These are phyloP conservation scores for Rousettus leschenaultii DNA, from an alignment of 2,113 vertebrate species.

Conservation along the genomic window DNA sequence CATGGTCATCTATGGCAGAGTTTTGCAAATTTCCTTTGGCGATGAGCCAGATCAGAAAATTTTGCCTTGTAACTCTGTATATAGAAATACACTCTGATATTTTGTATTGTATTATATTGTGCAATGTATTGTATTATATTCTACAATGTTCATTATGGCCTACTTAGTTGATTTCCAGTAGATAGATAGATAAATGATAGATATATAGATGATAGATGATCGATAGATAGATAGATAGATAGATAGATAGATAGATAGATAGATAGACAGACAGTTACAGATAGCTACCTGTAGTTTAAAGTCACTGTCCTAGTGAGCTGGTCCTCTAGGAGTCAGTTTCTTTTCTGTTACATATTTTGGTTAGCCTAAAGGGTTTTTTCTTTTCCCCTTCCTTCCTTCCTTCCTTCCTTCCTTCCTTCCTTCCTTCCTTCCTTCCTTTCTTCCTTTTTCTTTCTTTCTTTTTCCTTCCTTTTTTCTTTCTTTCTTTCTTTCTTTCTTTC, in stretches of 20 bases:
- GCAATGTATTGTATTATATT: background rate
- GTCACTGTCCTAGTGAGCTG: background rate
- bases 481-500: background rate
- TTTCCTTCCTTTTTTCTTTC: background rate
- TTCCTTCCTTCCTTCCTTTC: background rate
- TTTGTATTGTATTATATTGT: background rate
- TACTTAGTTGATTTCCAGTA: background rate
- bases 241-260: background rate
- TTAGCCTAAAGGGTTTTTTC: background rate
- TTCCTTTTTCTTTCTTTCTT: background rate
- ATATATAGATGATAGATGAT: no score
- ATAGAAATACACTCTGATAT: background rate
- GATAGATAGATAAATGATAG: background rate
- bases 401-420: no score
- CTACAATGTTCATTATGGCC: background rate
- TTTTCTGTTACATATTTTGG: constrained; percentile 27
- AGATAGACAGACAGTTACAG: no score
- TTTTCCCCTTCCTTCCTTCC: no score
- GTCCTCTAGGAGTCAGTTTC: background rate
- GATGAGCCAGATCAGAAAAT: background rate
- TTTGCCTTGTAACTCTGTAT: background rate
- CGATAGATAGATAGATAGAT: background rate
- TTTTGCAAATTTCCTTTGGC: background rate
- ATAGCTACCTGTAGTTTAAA: background rate
- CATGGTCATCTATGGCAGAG: background rate